phyloP scores from a whole-genome alignment of 1,140 invertebrate species.

The Venustaconcha ellipsiformis region DNA sequence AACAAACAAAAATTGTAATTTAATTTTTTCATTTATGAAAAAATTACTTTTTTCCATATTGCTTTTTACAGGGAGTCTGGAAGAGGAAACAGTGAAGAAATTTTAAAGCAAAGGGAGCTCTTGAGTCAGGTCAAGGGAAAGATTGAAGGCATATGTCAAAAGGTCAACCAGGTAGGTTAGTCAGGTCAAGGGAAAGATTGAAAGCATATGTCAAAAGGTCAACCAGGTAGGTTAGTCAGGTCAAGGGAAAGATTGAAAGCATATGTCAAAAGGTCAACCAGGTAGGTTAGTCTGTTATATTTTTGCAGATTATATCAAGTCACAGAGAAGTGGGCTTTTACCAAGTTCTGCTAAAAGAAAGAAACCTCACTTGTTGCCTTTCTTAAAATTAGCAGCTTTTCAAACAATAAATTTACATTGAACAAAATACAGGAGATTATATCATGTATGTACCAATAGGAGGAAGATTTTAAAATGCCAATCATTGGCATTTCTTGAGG shows the following conservation, averaged over 20 bases:
- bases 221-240: too few relatives aligned
- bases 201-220: slow-evolving; percentile 75
- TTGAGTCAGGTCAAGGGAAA: slow-evolving; percentile 57
- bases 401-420: too few relatives aligned
- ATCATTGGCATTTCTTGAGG: too few relatives aligned
- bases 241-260: slow-evolving; percentile 71
- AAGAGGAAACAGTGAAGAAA: slow-evolving; percentile 45
- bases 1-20: neutral
- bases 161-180: too few relatives aligned
- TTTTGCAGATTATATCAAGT: neutral
- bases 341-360: too few relatives aligned
- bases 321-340: too few relatives aligned
- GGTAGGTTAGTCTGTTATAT: slow-evolving; percentile 51
- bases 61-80: slow-evolving; percentile 52
- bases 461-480: too few relatives aligned
- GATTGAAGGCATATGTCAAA: slow-evolving; percentile 76
- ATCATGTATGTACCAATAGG: too few relatives aligned
- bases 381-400: too few relatives aligned
- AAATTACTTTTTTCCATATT: neutral
- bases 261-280: slow-evolving; percentile 81
- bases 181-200: slow-evolving; percentile 69
- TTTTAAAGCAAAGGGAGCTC: slow-evolving; percentile 49
- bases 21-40: neutral
- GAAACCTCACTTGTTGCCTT: too few relatives aligned
- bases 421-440: too few relatives aligned